Evolutionary conservation across 2,888 invertebrate species (phyloP).

Genomic region (Lepetodrilus schrolli): DNA sequence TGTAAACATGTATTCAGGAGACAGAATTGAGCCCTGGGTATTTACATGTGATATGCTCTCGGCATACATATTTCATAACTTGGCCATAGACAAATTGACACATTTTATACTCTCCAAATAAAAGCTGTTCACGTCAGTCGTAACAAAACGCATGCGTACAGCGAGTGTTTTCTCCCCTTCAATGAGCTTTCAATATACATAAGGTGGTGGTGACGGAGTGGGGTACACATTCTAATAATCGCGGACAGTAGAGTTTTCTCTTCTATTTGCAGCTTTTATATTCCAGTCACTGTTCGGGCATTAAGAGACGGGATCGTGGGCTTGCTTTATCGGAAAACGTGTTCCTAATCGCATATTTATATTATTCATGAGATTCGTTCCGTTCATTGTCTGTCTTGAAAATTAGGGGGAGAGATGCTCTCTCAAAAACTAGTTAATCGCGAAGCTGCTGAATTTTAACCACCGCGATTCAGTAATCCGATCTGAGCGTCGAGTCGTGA

Average conservation of each 20-base stretch:
- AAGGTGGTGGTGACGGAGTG: not conserved
- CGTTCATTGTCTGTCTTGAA: constrained; percentile 46
- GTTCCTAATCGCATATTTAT: constrained; percentile 52
- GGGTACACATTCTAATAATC: constrained; percentile 3
- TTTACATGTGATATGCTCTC: not conserved
- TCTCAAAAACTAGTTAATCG: constrained; percentile 50
- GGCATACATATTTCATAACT: constrained; percentile 18
- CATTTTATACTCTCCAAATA: not conserved
- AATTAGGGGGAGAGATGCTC: constrained; percentile 49
- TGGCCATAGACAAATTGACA: not conserved
- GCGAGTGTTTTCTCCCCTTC: not conserved
- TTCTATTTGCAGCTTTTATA: constrained; percentile 28
- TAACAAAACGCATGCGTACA: not conserved
- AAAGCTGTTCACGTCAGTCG: not conserved
- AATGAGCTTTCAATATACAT: constrained; percentile 8
- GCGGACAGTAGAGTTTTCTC: constrained; percentile 19
- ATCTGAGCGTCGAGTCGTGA: constrained; percentile 45
- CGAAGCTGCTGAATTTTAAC: constrained; percentile 52
- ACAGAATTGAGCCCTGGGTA: not conserved
- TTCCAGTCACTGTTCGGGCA: constrained; percentile 41
- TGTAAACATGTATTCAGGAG: constrained; percentile 15
- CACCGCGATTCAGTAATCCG: constrained; percentile 45
- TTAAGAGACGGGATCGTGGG: constrained; percentile 35
- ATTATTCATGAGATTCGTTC: constrained; percentile 50
- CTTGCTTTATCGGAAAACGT: constrained; percentile 40